Percentiles rank a stretch among this genome's conserved stretches.
These are phyloP conservation scores for Hemicordylus capensis DNA, from an alignment of 2,113 vertebrate genomes.

Conservation along the genomic window DNA sequence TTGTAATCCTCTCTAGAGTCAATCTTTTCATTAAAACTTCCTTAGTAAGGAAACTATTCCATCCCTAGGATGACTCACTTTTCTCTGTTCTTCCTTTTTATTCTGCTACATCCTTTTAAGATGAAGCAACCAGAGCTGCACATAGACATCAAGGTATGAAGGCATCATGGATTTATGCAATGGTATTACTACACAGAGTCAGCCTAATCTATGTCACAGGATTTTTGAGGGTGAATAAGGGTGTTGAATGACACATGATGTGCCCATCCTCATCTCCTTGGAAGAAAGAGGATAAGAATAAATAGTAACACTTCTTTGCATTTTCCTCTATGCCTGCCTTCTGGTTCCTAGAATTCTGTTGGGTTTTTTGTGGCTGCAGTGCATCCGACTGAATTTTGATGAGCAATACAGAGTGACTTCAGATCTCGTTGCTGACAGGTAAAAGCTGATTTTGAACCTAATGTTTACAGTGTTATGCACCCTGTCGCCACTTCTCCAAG, in stretches of 20 bases:
- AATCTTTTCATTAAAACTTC: background rate
- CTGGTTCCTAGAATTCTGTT: background rate
- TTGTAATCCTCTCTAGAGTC: background rate
- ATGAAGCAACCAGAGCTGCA: background rate
- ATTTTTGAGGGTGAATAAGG: background rate
- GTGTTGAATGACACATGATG: background rate
- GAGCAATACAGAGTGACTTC: background rate
- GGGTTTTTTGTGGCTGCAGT: background rate
- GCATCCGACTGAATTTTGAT: background rate
- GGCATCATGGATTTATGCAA: background rate
- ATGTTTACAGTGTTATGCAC: no score
- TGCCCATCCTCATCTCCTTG: no score
- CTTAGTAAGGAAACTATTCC: background rate
- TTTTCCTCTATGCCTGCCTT: background rate
- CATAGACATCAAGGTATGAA: background rate
- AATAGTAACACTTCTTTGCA: no score
- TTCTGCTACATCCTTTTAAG: background rate
- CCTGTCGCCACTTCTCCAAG: no score
- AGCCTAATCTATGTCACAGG: background rate
- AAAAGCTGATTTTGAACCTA: background rate
- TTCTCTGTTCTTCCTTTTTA: background rate
- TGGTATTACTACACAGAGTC: background rate
- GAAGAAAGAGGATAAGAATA: no score
- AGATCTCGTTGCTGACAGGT: background rate
- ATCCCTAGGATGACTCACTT: background rate